Percentiles rank a stretch among this genome's conserved stretches.
Conservation (phyloP, 2,888 invertebrate genomes). For the Sinelater perroti region DNA sequence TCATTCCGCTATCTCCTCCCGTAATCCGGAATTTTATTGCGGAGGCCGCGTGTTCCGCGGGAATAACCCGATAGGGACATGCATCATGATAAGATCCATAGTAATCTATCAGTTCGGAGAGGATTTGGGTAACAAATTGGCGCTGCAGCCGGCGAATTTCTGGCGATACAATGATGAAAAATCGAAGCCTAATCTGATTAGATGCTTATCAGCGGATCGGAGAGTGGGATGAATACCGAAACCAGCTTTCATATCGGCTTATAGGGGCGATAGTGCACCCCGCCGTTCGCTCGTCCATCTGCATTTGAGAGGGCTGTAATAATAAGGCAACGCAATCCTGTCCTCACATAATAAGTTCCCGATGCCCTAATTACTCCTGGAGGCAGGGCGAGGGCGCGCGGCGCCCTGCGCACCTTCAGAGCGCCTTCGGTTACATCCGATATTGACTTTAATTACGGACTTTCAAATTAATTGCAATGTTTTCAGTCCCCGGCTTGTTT, state of each 20-base stretch:
- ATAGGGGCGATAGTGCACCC: constrained; percentile 49
- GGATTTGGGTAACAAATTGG: constrained; percentile 30
- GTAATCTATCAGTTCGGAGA: constrained; percentile 24
- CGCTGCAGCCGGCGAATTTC: constrained; percentile 8
- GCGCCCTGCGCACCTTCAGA: neutral
- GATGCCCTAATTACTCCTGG: constrained; percentile 51
- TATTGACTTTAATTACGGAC: constrained; percentile 26
- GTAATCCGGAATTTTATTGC: constrained; percentile 25
- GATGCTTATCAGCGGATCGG: constrained; percentile 43
- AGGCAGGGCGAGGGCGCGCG: constrained; percentile 10
- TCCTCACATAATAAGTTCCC: constrained; percentile 51
- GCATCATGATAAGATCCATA: constrained; percentile 32
- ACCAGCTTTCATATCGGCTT: constrained; percentile 50
- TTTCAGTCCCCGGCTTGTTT: constrained; percentile 18
- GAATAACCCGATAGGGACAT: constrained; percentile 27
- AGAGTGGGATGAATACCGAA: constrained; percentile 49
- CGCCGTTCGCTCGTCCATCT: constrained; percentile 51
- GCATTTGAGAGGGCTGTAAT: constrained; percentile 46
- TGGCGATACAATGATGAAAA: constrained; percentile 20
- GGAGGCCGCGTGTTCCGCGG: constrained; percentile 22
- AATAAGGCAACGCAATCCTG: constrained; percentile 47
- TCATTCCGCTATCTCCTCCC: constrained; percentile 19
- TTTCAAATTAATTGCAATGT: constrained; percentile 28
- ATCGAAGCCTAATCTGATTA: constrained; percentile 18
- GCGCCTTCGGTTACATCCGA: constrained; percentile 10